phyloP scores from a whole-genome alignment of 2,113 vertebrate species.

The Chionomys nivalis region DNA sequence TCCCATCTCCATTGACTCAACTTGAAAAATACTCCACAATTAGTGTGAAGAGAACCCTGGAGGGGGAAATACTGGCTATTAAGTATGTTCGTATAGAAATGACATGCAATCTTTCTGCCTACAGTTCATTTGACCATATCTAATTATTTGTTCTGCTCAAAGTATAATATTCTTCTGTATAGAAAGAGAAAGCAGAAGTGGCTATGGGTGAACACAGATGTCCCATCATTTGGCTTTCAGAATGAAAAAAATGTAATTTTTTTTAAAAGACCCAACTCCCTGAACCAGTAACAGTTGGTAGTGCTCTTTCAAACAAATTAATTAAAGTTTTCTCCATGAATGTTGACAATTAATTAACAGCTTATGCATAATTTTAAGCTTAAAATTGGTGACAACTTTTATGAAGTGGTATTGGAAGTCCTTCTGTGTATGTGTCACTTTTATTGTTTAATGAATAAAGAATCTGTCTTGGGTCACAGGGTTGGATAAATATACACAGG shows the following conservation, averaged over 20 bases:
- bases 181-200: background rate
- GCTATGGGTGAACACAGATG: background rate
- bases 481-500: too few species aligned
- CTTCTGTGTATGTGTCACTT: too few species aligned
- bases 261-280: background rate
- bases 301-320: background rate
- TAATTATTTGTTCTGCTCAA: background rate
- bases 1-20: conserved; percentile 15
- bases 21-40: background rate
- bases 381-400: conserved; percentile 23
- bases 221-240: background rate
- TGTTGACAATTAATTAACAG: conserved; percentile 36
- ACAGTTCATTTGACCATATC: background rate
- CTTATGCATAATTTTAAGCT: background rate
- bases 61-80: background rate
- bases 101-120: background rate
- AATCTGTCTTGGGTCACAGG: too few species aligned
- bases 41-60: conserved; percentile 5
- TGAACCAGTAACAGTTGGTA: conserved; percentile 21
- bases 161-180: background rate
- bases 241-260: conserved; percentile 1
- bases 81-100: conserved; percentile 36
- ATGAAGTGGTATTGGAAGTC: background rate
- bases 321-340: background rate
- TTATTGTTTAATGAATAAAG: too few species aligned